Evolutionary conservation across 2,113 vertebrate species (phyloP), one percentile per base, ranked within the genome.

Genomic region (Ramphastos sulfuratus): DNA sequence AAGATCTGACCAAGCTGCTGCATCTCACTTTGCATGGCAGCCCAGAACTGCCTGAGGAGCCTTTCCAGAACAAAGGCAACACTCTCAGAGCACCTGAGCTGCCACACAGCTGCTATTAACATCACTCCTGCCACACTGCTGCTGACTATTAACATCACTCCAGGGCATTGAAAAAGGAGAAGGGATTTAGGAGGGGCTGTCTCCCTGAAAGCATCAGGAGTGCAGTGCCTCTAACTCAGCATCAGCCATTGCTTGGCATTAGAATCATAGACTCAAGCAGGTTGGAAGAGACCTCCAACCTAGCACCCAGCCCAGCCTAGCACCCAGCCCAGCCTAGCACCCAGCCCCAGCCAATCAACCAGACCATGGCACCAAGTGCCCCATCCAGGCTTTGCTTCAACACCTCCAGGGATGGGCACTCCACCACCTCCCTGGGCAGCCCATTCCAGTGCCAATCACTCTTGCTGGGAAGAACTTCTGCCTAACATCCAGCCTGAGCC

Each of bases 221-320:
- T 1, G 13, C 2, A 15, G 14, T 1, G 0, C 3, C 1, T 80
- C 58, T 69, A 54, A 69, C 60, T 58, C 1, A 0, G 12, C 44
- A 64, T 3, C 0, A 0, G 52, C n/a, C 48, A 23, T 1, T 0
- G 0, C 52, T 21, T 55, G 27, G 61, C n/a, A 50, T 10, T 66
- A 39, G 9, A 39, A 39, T 11, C 37, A 39, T 4, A 39, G 37
- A 39, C 9, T 39, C 37, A 39, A 10, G 9, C 37, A 39, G 9
- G 37, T 39, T 39, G 37, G 37, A 39, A 39, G 37, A 39, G 37
- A 39, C 8, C 37, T 39, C 37, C 37, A 39, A 39, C 8, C 37
- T 39, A n/a, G n/a, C 37, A 10, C 37, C 37, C 37, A 39, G 37
- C 37, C 37, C 37, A 39, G 10, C 37, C 37, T 39, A 39, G 8